These are phyloP conservation scores for Drosophila bipectinata DNA, from an alignment of 1,140 invertebrate genomes.

Conservation along the genomic window DNA sequence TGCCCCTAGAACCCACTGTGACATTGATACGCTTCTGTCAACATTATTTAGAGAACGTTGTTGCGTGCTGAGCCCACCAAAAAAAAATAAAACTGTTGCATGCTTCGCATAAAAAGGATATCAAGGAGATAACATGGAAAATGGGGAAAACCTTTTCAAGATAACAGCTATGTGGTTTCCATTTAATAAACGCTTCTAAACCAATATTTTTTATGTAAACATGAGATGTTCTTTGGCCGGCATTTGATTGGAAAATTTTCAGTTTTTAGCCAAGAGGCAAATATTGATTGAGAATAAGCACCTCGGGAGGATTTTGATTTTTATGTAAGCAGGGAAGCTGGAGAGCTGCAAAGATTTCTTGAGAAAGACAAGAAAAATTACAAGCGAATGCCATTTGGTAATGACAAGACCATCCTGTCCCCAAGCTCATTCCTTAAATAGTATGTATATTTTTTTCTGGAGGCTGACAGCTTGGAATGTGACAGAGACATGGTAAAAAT, in stretches of 20 bases:
- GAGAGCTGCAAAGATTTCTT: slow-evolving; percentile 16
- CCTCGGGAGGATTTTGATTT: slow-evolving; percentile 7
- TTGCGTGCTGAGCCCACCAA: slow-evolving; percentile 24
- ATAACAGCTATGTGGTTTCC: slow-evolving; percentile 24
- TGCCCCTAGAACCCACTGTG: background rate
- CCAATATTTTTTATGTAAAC: slow-evolving; percentile 53
- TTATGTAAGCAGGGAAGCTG: slow-evolving; percentile 12
- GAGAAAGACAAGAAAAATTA: slow-evolving; percentile 34
- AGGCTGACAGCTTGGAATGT: slow-evolving; percentile 41
- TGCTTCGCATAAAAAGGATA: slow-evolving; percentile 24
- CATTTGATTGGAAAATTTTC: slow-evolving; percentile 41
- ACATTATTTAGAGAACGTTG: slow-evolving; percentile 38
- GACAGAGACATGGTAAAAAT: slow-evolving; percentile 22
- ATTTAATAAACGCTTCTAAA: slow-evolving; percentile 39
- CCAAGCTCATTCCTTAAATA: slow-evolving; percentile 14
- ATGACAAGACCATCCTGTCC: slow-evolving; percentile 30
- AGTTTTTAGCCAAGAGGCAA: slow-evolving; percentile 33
- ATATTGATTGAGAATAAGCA: slow-evolving; percentile 36
- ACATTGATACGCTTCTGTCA: slow-evolving; percentile 55
- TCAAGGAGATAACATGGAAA: slow-evolving; percentile 3
- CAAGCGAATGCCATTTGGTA: slow-evolving; percentile 43
- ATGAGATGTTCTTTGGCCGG: slow-evolving; percentile 1
- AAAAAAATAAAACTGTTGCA: slow-evolving; percentile 36
- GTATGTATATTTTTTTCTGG: slow-evolving; percentile 4
- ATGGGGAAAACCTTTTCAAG: slow-evolving; percentile 12